A percentile compares a stretch with the other conserved stretches of the same genome.
These are phyloP conservation scores for Xestia ashworthii DNA, from an alignment of 2,888 invertebrate species.

Conservation along the genomic window DNA sequence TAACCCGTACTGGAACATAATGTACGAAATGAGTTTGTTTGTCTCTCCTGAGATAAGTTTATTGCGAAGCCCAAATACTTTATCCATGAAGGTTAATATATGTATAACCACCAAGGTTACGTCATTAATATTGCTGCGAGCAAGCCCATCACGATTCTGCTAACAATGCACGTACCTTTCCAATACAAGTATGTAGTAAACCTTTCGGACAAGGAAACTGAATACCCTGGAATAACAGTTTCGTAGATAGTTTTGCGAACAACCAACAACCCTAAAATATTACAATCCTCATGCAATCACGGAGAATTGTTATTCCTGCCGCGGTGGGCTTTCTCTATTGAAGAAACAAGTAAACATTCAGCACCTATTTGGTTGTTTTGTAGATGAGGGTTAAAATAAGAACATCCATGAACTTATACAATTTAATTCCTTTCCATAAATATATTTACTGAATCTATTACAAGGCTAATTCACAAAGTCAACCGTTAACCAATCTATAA, in stretches of 20 bases:
- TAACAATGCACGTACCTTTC: conserved; percentile 23
- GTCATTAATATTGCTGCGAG: conserved; percentile 5
- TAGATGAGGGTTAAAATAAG: neutral
- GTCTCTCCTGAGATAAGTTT: neutral
- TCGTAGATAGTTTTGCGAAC: conserved; percentile 19
- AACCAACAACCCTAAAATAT: conserved; percentile 19
- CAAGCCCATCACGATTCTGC: conserved; percentile 16
- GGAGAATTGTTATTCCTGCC: conserved; percentile 35
- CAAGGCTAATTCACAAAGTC: conserved; percentile 21
- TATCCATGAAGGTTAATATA: neutral
- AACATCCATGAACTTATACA: conserved; percentile 14
- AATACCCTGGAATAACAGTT: conserved; percentile 37
- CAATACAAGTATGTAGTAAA: conserved; percentile 42
- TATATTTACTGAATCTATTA: conserved; percentile 15
- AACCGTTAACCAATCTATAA: conserved; percentile 1
- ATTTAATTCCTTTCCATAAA: conserved; percentile 37
- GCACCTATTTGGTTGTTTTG: neutral
- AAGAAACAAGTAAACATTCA: conserved; percentile 8
- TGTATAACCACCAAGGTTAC: neutral
- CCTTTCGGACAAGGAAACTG: conserved; percentile 53
- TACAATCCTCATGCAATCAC: conserved; percentile 50
- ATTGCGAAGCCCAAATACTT: neutral
- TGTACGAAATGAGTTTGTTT: too few relatives aligned
- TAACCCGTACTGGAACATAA: too few relatives aligned
- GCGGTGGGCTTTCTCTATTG: conserved; percentile 34